Base-by-base conservation (phyloP, 2,888 invertebrate species). In the Helobdella robusta region DNA sequence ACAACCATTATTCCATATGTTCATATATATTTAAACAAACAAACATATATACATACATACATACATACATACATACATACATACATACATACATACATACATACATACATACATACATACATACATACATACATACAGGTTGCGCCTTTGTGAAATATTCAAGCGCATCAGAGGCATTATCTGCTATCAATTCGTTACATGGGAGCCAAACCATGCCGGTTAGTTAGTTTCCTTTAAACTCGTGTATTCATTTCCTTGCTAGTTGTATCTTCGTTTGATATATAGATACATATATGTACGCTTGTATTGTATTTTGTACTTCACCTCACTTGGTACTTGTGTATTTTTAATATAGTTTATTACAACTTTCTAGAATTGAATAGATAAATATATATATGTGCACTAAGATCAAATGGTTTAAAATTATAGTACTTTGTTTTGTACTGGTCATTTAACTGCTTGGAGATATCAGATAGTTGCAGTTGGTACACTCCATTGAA, bases 171-270 rank as follows among this genome's bases (percentile, higher is more conserved):
- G 97, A 98, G 85, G 97, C 97, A 77, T 92, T 93, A 82, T 88
- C 91, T 75, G 97, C 97, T 78, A 97, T 97, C 83, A 90, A 90
- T 83, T 89, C 89, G 83, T 85, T 98, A 81, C 95, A 97, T 88
- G 97, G 97, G 81, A 93, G 92, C 85, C 95, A 95, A 87, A 98
- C 97, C 85, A 98, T 98, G 97, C 93, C 94, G 84, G 94, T 95
- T 84, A 91, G 91, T 86, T n/a, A n/a, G n/a, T n/a, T n/a, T n/a
- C n/a, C n/a, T n/a, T 59, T 3, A 18, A 18, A 18, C 52, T 15
- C 18, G 15, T 44, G 44, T 44, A 44, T 44, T 11, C 15, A 11
- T 15, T 44, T 11, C 18, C 44, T 44, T 11, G 25, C 23, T 46
- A 46, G 18, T 2, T 18, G 11, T n/a, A 28, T 50, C 20, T 50